Conservation (phyloP, 92 coral and sea anemone genomes). For the Zoanthus solanderi region DNA sequence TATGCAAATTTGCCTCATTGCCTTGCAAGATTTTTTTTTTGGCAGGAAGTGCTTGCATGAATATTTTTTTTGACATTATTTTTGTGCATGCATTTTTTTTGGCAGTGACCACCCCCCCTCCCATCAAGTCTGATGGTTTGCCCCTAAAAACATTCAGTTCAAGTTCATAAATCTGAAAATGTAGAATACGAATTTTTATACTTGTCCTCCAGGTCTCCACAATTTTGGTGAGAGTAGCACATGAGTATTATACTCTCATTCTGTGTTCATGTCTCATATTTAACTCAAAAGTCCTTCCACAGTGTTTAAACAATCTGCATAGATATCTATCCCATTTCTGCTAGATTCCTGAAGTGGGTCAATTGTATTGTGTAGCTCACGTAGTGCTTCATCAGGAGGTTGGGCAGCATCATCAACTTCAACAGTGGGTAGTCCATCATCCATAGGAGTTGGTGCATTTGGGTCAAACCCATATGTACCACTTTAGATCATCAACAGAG, state of each 20-base stretch:
- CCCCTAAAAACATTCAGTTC: not conserved
- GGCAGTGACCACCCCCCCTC: not conserved
- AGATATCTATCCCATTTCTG: constrained; percentile 45
- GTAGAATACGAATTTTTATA: not conserved
- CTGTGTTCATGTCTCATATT: not conserved
- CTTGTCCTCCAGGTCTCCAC: not conserved
- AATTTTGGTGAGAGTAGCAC: not conserved
- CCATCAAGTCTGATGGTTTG: not conserved
- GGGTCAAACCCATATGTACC: constrained; percentile 45
- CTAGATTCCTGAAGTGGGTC: constrained; percentile 39
- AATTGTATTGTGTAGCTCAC: constrained; percentile 17
- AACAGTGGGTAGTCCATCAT: constrained; percentile 53
- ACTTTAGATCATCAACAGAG: constrained; percentile 34
- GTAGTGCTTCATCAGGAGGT: constrained; percentile 25
- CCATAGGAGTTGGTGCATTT: constrained; percentile 39
- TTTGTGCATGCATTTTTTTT: too few species aligned
- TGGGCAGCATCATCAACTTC: constrained; percentile 51
- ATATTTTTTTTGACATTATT: too few species aligned
- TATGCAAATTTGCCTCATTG: too few species aligned
- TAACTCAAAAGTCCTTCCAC: constrained; percentile 7
- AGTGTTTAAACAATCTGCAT: constrained; percentile 25
- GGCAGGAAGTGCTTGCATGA: too few species aligned
- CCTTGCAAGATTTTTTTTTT: too few species aligned
- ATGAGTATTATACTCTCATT: not conserved
- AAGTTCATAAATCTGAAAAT: not conserved